Base-by-base conservation (phyloP, 2,797 vertebrate species). In the Pseudotriccus pelzelni region DNA sequence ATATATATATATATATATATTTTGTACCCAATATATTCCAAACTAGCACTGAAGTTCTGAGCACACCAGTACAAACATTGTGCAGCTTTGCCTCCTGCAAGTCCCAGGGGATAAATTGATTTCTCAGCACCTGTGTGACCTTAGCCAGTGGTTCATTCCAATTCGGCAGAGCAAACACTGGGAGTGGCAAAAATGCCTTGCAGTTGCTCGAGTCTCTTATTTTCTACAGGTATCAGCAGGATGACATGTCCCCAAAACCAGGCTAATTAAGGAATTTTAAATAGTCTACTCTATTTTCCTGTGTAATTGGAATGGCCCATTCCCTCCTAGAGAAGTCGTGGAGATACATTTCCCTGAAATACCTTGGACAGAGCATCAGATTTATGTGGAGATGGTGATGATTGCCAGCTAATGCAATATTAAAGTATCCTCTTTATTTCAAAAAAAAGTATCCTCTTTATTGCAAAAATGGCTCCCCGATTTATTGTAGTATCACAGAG, bases 261-360 rank as follows among this genome's bases (percentile, higher is more conserved):
- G 90, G 91, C 95, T 97, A 94, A 96, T 96, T 94, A 96, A 93
- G 47, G 86, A 74, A 95, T 89, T 91, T 96, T 90, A 90, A 97
- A 84, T 74, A 94, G 39, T 96, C 94, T 91, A 63, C 88, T 96
- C 72, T 50, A 8, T 96, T 96, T 97, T 90, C 94, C 72, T 49
- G 34, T 90, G 73, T 96, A 96, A 97, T 95, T 96, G 92, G 92
- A 96, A 96, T 90, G 92, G 72, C 96, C 81, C 39, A 20, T 96
- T 92, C 89, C 83, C 80, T 96, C 91, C 47, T 79, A 5, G 46
- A 58, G 64, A 77, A 93, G 80, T 85, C 32, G 7, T 55, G 14
- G 80, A 66, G 88, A 80, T 69, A 36, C 6, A 34, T 82, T 97
- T 90, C 67, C 94, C 85, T 68, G 75, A 93, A 94, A 96, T 60